phyloP scores from a whole-genome alignment of 2,888 invertebrate genomes.

The Synergus japonicus region DNA sequence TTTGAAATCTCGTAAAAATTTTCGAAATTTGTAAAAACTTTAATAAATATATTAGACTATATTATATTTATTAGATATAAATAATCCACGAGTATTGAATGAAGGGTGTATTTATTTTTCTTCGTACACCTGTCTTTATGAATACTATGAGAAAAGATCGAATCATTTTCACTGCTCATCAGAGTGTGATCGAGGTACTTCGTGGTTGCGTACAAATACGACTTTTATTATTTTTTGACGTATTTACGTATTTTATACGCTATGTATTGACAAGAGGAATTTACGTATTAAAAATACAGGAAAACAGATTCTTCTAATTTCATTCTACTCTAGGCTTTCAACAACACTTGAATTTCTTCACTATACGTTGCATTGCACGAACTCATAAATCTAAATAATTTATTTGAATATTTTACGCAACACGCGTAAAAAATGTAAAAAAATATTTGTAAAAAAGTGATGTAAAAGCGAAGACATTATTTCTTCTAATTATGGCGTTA shows the following conservation, averaged over 20 bases:
- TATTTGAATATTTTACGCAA: background rate
- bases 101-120: slow-evolving; percentile 19
- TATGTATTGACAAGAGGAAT: slow-evolving; percentile 36
- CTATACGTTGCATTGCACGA: background rate
- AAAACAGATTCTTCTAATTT: slow-evolving; percentile 5
- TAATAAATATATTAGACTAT: too few species aligned
- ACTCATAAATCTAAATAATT: background rate
- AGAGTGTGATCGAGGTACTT: slow-evolving; percentile 30
- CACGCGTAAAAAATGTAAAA: slow-evolving; percentile 27
- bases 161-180: slow-evolving; percentile 8
- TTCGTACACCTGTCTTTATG: slow-evolving; percentile 4
- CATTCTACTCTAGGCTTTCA: background rate
- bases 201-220: slow-evolving; percentile 14
- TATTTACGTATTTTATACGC: slow-evolving; percentile 24
- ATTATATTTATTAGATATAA: background rate
- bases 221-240: background rate
- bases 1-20: too few species aligned
- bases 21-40: too few species aligned
- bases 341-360: background rate
- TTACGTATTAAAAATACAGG: slow-evolving; percentile 21
- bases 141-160: background rate
- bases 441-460: background rate
- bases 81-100: background rate
- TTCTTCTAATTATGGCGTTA: background rate
- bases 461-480: background rate